Conservation (phyloP, 2,888 invertebrate species). For the Tetragnatha montana region DNA sequence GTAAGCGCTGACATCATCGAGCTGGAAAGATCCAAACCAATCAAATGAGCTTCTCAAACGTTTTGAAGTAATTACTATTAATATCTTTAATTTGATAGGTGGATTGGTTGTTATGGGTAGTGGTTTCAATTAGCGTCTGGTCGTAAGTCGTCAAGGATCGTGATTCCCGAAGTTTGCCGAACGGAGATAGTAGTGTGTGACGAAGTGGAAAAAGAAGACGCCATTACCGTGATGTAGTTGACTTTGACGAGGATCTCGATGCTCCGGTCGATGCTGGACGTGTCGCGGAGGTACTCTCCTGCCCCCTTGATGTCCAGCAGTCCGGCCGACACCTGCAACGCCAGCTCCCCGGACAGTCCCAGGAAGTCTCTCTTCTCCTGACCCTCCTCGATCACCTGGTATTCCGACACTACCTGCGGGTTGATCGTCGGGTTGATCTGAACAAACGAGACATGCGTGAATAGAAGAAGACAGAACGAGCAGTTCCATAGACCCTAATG, state of each 20-base stretch:
- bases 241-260: slow-evolving; percentile 37
- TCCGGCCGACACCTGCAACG: slow-evolving; percentile 26
- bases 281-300: slow-evolving; percentile 43
- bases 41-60: too few species aligned
- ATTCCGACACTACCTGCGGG: neutral
- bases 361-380: slow-evolving; percentile 35
- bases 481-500: neutral
- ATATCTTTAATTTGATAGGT: too few species aligned
- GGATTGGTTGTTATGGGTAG: too few species aligned
- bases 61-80: too few species aligned
- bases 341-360: slow-evolving; percentile 23
- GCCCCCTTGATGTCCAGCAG: slow-evolving; percentile 34
- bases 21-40: too few species aligned
- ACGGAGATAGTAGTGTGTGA: too few species aligned
- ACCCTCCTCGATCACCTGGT: slow-evolving; percentile 9
- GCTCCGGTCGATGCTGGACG: slow-evolving; percentile 10
- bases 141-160: too few species aligned
- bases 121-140: too few species aligned
- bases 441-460: neutral
- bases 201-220: neutral
- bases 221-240: slow-evolving; percentile 32
- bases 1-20: too few species aligned
- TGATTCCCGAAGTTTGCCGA: too few species aligned
- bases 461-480: neutral
- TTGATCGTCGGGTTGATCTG: slow-evolving; percentile 7